Percentiles rank a stretch among this genome's conserved stretches.
These are phyloP conservation scores for Cairina moschata DNA, from an alignment of 2,113 vertebrate species.

Conservation along the genomic window DNA sequence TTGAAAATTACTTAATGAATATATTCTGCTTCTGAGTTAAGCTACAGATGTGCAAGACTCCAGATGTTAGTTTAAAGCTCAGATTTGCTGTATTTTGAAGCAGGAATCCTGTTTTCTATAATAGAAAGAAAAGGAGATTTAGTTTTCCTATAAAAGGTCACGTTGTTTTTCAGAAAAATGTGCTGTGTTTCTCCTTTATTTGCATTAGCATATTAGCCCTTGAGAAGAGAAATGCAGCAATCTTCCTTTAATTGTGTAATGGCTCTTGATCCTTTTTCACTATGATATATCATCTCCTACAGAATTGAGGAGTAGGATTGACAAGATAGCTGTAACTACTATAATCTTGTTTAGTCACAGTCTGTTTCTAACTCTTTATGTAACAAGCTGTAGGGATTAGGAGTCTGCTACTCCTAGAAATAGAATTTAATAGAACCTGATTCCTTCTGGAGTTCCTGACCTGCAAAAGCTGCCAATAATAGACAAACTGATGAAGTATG, in stretches of 20 bases:
- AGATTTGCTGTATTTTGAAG: not conserved
- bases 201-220: not conserved
- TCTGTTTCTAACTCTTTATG: not conserved
- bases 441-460: not conserved
- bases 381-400: not conserved
- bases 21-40: not conserved
- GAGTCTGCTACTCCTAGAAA: not conserved
- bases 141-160: conserved; percentile 26
- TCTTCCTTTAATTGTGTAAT: not conserved
- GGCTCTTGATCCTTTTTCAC: not conserved
- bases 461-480: not conserved
- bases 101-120: not conserved
- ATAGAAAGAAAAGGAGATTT: not conserved
- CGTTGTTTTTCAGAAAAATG: conserved; percentile 28
- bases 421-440: not conserved
- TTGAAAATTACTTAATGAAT: not conserved
- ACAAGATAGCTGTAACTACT: not conserved
- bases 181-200: not conserved
- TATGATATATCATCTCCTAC: not conserved
- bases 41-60: not conserved
- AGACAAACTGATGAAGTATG: not conserved
- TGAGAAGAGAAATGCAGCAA: not conserved
- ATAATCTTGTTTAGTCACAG: not conserved
- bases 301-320: not conserved
- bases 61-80: conserved; percentile 26